Evolutionary conservation across 2,888 invertebrate genomes (phyloP).

Genomic region (Andrena dorsata): DNA sequence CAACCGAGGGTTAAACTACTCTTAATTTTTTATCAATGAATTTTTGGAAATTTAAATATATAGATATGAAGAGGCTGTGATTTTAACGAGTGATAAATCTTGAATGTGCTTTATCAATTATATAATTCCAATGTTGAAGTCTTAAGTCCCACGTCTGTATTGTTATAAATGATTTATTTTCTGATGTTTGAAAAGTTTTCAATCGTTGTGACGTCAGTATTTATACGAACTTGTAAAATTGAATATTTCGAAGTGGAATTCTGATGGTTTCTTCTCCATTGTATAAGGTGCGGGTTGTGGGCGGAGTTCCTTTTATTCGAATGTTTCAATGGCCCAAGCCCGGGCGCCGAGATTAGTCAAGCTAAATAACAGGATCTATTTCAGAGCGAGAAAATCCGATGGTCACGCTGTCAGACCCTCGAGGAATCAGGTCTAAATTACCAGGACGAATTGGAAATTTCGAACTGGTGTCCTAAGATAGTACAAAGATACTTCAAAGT

Average conservation of each 20-base stretch:
- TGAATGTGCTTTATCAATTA: no score
- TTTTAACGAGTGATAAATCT: no score
- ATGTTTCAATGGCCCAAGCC: constrained; percentile 25
- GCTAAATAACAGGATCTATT: constrained; percentile 24
- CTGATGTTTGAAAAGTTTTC: neutral
- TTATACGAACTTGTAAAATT: neutral
- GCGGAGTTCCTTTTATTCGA: constrained; percentile 32
- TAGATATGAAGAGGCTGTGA: no score
- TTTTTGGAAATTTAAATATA: no score
- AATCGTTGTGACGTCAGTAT: neutral
- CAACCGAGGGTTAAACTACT: no score
- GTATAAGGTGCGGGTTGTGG: constrained; percentile 9
- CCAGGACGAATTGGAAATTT: constrained; percentile 38
- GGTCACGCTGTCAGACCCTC: constrained; percentile 57
- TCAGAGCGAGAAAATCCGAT: constrained; percentile 65
- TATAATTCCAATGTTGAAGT: no score
- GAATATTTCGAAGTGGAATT: constrained; percentile 16
- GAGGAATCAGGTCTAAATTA: constrained; percentile 10
- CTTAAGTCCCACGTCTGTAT: neutral
- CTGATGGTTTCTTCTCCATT: neutral
- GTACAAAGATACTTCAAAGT: neutral
- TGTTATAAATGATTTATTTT: neutral
- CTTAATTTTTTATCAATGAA: neutral
- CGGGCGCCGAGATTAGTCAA: constrained; percentile 49
- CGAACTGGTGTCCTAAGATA: neutral